Evolutionary conservation across 2,888 invertebrate genomes (phyloP).

Genomic region (Aquatica leii): DNA sequence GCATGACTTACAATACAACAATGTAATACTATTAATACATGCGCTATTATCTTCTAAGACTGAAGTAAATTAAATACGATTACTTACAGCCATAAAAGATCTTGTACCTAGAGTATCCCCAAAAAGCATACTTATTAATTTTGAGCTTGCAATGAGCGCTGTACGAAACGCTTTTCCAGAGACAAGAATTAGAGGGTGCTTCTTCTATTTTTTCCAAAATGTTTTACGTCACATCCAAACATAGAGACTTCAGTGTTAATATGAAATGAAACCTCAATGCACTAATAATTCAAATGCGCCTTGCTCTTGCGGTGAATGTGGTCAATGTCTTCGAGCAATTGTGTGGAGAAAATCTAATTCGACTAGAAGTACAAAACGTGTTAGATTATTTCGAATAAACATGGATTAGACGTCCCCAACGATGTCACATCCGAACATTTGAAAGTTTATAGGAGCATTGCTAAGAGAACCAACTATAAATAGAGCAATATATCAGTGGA

Average conservation of each 20-base stretch:
- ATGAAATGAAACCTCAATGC: too few relatives aligned
- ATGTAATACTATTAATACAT: conserved; percentile 33
- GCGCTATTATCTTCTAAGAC: conserved; percentile 34
- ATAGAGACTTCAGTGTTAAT: too few relatives aligned
- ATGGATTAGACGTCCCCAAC: conserved; percentile 23
- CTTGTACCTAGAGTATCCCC: conserved; percentile 8
- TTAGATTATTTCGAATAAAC: conserved; percentile 29
- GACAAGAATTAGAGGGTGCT: conserved; percentile 22
- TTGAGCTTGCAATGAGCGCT: conserved; percentile 25
- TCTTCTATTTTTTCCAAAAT: conserved; percentile 37
- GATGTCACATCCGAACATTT: conserved; percentile 10
- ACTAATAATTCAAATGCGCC: background rate
- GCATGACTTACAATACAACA: conserved; percentile 1
- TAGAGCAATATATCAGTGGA: background rate
- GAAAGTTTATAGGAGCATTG: conserved; percentile 13
- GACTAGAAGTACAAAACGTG: background rate
- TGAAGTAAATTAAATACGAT: conserved; percentile 18
- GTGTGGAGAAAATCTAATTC: conserved; percentile 3
- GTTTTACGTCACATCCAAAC: conserved; percentile 23
- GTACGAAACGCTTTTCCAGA: conserved; percentile 19
- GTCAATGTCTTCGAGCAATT: conserved; percentile 3
- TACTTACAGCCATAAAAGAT: conserved; percentile 22
- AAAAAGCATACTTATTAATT: conserved; percentile 20
- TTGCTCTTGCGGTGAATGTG: background rate
- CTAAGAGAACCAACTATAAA: conserved; percentile 9